Conservation (phyloP, 2,797 vertebrate species). For the Oceanodroma leucorhoa region DNA sequence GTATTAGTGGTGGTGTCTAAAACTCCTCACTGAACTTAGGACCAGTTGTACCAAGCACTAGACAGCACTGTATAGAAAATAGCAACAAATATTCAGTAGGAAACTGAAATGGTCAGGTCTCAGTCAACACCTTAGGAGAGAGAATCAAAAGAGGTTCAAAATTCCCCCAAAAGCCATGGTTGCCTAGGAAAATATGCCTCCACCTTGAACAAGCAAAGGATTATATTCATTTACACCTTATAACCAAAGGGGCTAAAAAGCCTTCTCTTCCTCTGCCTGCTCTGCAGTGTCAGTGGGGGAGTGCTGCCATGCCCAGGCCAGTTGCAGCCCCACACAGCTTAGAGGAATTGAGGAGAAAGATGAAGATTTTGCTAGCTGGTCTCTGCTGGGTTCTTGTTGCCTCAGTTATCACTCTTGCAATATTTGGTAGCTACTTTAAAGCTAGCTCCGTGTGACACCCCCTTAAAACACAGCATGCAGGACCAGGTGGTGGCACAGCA, state of each 20-base stretch:
- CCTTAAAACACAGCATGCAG: neutral
- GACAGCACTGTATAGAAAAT: neutral
- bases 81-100: neutral
- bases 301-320: neutral
- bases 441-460: accelerated
- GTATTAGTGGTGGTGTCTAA: neutral
- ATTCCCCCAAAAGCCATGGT: neutral
- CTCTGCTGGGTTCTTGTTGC: neutral
- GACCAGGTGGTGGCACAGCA: neutral
- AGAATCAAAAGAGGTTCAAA: neutral
- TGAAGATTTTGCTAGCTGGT: neutral
- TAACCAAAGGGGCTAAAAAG: neutral
- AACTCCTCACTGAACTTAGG: neutral
- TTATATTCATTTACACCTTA: neutral
- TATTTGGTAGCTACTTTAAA: neutral
- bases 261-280: neutral
- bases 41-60: neutral
- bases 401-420: neutral
- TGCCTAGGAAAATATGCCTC: neutral
- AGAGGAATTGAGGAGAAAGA: neutral
- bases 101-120: neutral
- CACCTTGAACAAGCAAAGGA: neutral
- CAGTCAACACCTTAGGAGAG: neutral
- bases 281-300: neutral
- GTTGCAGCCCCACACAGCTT: neutral